Conservation (phyloP, 2,888 invertebrate genomes). For the Argyra leucocephala region DNA sequence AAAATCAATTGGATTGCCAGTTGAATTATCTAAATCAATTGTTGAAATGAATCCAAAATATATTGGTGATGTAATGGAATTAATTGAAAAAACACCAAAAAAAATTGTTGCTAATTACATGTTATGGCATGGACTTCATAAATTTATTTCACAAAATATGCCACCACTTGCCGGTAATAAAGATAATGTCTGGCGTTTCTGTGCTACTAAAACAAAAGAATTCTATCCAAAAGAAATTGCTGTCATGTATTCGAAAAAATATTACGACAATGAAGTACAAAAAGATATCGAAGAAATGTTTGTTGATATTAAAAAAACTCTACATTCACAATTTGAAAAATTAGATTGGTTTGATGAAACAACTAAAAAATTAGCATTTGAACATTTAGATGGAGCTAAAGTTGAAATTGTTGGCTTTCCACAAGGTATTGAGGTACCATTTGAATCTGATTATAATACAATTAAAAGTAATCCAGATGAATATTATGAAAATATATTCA, state of each 20-base stretch:
- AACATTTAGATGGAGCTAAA: constrained; percentile 2
- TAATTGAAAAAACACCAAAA: constrained; percentile 8
- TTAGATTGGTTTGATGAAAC: constrained; percentile 8
- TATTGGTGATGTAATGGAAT: background rate
- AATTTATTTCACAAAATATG: background rate
- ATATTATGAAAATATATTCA: constrained; percentile 3
- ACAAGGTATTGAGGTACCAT: background rate
- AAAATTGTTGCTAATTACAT: constrained; percentile 3
- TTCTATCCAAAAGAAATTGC: constrained; percentile 2
- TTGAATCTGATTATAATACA: background rate
- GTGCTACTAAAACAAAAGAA: constrained; percentile 2
- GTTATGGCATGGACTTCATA: background rate
- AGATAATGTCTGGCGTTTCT: background rate
- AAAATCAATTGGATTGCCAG: background rate
- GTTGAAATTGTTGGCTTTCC: constrained; percentile 5
- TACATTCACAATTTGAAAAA: background rate
- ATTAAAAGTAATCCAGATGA: constrained; percentile 5
- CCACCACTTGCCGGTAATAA: background rate
- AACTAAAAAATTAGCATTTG: constrained; percentile 7
- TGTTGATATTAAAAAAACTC: background rate
- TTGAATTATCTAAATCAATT: background rate
- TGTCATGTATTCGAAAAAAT: constrained; percentile 9
- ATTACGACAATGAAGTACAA: constrained; percentile 11
- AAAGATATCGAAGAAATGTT: constrained; percentile 4
- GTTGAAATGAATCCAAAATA: background rate